Base-by-base conservation (phyloP, 2,797 vertebrate genomes). In the Sparus aurata region DNA sequence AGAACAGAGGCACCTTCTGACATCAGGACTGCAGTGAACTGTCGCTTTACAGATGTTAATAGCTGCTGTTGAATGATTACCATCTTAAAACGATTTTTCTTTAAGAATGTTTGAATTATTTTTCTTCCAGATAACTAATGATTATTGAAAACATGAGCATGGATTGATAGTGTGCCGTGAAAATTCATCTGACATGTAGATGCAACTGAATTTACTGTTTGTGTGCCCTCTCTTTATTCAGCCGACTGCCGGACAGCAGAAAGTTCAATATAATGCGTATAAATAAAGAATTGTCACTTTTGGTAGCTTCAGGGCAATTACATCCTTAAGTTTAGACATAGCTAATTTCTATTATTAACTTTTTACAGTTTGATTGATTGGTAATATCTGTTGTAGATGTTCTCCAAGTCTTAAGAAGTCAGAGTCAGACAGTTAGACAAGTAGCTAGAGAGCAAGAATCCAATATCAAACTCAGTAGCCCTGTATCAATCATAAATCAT, bases 1-100 rank as follows among this genome's bases (percentile, higher is more conserved):
- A 88, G 85, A 93, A 91, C 54, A 94, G 94, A 8, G 95, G 96
- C 95, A 0, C 96, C 96, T 86, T 96, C 95, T 65, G 95, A 96
- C 82, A 4, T 75, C 18, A 54, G 4, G 49, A 11, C 34, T 5
- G 46, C 68, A 76, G 27, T 30, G 10, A 67, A 30, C 54, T 23
- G 0, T 41, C 12, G 13, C 41, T 25, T 54, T 17, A 52, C 23
- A 30, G 46, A 18, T 22, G 38, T 59, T 27, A 13, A 16, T 12
- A 18, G 20, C 13, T 66, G 70, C 30, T 67, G 47, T 22, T 38
- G 25, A 4, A 53, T 18, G 7, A 23, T 50, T 1, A 34, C 34
- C 17, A 16, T 30, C 22, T 58, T 68, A 22, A n/a, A 53, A 20
- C 7, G 4, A 27, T 8, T 6, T 27, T 23, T 52, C 34, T 61